phyloP scores from a whole-genome alignment of 2,797 vertebrate species.

The Chelon labrosus region DNA sequence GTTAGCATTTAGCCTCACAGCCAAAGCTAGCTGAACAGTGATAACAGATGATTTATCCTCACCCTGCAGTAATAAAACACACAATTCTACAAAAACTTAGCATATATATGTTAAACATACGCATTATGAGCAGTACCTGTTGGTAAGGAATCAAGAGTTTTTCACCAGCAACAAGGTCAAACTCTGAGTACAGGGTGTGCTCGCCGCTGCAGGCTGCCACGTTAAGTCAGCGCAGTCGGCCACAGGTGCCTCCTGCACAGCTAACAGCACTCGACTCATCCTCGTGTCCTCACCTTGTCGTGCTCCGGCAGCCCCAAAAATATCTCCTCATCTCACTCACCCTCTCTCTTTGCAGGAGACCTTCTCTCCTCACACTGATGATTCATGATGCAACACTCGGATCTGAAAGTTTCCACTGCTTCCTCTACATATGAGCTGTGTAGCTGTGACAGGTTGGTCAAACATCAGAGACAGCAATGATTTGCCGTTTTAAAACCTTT shows the following conservation, averaged over 20 bases:
- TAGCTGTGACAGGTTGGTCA: conserved; percentile 42
- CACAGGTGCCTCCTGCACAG: conserved; percentile 31
- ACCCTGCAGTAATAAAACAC: too few species aligned
- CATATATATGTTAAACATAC: too few species aligned
- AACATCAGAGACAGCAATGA: conserved; percentile 38
- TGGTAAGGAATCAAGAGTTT: not conserved
- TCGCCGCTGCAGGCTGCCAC: conserved; percentile 26
- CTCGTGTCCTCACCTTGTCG: conserved; percentile 53
- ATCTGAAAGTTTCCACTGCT: conserved; percentile 45
- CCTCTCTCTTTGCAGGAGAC: conserved; percentile 25
- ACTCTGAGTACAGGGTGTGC: conserved; percentile 3
- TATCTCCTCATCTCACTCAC: conserved; percentile 51
- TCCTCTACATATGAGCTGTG: conserved; percentile 45
- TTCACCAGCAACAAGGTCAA: conserved; percentile 31
- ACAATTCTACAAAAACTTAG: too few species aligned
- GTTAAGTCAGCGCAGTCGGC: conserved; percentile 19
- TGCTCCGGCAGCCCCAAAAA: conserved; percentile 43
- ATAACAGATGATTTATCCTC: too few species aligned
- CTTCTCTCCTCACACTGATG: conserved; percentile 43
- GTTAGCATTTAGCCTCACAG: not conserved
- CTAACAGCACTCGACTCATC: conserved; percentile 52
- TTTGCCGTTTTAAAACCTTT: conserved; percentile 45
- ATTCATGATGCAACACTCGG: conserved; percentile 43
- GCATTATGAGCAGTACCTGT: not conserved
- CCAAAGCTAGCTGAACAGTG: too few species aligned